Base-by-base conservation (phyloP, 2,113 vertebrate species). In the Sylvia atricapilla region DNA sequence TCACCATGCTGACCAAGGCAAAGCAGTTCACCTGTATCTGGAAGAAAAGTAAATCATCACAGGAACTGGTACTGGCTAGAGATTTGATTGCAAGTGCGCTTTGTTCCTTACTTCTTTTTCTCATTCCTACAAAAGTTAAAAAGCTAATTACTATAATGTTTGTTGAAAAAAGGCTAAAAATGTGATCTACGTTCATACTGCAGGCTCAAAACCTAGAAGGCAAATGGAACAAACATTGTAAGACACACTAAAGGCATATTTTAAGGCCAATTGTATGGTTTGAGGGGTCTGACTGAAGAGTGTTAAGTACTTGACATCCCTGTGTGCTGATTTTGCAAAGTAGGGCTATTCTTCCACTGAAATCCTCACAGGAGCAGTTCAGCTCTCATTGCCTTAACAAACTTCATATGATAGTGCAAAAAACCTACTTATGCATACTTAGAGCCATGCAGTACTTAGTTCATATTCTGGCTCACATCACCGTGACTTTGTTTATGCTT, bases 401-500 rank as follows among this genome's bases (percentile, higher is more conserved):
- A 60, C 78, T 86, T 84, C 44, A 56, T 59, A 16, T 66, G 19
- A 88, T 77, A 46, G 87, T 55, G 22, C 58, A 68, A 75, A 81
- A 79, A 77, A 23, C 2, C 25, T 37, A 8, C 31, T 86, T 82
- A 50, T 1, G 9, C 18, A 16, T 84, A 41, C 79, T 80, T 75
- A 56, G 30, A 94, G 56, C 5, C 89, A 88, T 81, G 24, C 25
- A 87, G 9, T 85, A 49, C 28, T 88, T 95, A 37, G 47, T 68
- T 92, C 68, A 39, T 43, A 58, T 90, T 88, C 76, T 92, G 79
- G 30, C 59, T 94, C 19, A 73, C 19, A 67, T 90, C 72, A 72
- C 9, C 6, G 49, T 90, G 78, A 67, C 81, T 89, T 93, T 93
- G n/a, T 86, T 95, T 95, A 77, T 70, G 22, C 44, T 88, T 81